Base-by-base conservation (phyloP, 2,113 vertebrate species). In the Alligator sinensis region DNA sequence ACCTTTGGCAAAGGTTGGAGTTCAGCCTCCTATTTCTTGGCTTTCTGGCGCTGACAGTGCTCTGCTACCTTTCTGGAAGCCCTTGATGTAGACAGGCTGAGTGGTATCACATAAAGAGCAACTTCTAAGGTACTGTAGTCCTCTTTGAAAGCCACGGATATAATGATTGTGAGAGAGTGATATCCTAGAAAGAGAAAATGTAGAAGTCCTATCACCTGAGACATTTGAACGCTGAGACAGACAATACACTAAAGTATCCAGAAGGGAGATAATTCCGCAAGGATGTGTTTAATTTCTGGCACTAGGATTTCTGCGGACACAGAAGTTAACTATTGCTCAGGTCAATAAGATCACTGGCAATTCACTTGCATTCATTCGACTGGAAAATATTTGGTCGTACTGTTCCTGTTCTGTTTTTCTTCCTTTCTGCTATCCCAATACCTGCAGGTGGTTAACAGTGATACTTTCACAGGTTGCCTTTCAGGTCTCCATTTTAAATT, bases 141-240 rank as follows among this genome's bases (percentile, higher is more conserved):
- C 87, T 0, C 1, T 79, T 86, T 78, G 88, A 94, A 95, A 95
- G 85, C 77, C 77, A 74, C 84, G 85, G 88, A 93, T 93, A 94
- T 92, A 94, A 95, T 95, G 96, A 93, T 19, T 81, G 95, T 86
- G 91, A 0, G 19, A 92, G 84, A 92, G 84, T 0, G 3, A 95
- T 90, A 94, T 72, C 93, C 91, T 87, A 92, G 91, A 87, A 96
- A 96, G 80, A 97, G 87, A 88, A 90, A 93, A 82, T 70, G 62
- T 89, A 55, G 59, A 11, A 0, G 86, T 80, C 83, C 89, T 87
- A 80, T 91, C 89, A 54, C 89, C 80, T 24, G 91, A 93, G 94
- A 93, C 0, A 0, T 58, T 61, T 62, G 88, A 54, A 92, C 0
- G 1, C 83, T 88, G 1, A 66, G 90, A 59, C 75, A 75, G 87